Evolutionary conservation across 2,888 invertebrate species (phyloP).

Genomic region (Kryphioiulus occultus): DNA sequence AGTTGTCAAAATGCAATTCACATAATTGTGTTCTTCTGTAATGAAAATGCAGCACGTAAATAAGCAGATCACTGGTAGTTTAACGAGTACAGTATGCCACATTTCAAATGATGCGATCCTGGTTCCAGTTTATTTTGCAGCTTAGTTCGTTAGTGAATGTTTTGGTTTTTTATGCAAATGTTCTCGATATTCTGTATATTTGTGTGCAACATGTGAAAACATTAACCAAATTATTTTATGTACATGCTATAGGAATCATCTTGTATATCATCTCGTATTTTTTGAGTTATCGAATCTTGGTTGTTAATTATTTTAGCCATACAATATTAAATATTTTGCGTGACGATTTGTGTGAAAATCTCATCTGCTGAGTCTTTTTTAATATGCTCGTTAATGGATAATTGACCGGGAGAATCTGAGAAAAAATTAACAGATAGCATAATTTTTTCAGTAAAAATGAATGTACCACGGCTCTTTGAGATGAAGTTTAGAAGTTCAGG

Average conservation of each 20-base stretch:
- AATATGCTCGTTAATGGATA: too few relatives aligned
- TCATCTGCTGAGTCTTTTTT: too few relatives aligned
- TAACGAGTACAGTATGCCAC: not conserved
- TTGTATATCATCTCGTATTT: not conserved
- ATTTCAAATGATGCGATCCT: not conserved
- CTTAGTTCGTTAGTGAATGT: not conserved
- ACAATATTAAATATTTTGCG: too few relatives aligned
- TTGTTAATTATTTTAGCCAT: not conserved
- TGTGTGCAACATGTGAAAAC: not conserved
- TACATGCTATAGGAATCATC: too few relatives aligned
- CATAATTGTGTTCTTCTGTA: not conserved
- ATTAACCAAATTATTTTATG: not conserved
- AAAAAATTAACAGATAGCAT: too few relatives aligned
- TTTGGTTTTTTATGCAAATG: not conserved
- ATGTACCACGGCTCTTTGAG: too few relatives aligned
- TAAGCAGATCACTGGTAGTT: constrained; percentile 19
- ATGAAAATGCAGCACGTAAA: not conserved
- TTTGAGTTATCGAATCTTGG: not conserved
- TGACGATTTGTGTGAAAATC: too few relatives aligned
- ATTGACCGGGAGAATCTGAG: too few relatives aligned
- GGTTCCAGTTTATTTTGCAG: not conserved
- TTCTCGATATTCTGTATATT: not conserved
- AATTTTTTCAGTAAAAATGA: too few relatives aligned
- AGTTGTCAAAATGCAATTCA: too few relatives aligned
- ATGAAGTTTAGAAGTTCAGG: too few relatives aligned